These are phyloP conservation scores for Acanthaster planci DNA, from an alignment of 35 echinoderm and acorn worm species.

Conservation along the genomic window DNA sequence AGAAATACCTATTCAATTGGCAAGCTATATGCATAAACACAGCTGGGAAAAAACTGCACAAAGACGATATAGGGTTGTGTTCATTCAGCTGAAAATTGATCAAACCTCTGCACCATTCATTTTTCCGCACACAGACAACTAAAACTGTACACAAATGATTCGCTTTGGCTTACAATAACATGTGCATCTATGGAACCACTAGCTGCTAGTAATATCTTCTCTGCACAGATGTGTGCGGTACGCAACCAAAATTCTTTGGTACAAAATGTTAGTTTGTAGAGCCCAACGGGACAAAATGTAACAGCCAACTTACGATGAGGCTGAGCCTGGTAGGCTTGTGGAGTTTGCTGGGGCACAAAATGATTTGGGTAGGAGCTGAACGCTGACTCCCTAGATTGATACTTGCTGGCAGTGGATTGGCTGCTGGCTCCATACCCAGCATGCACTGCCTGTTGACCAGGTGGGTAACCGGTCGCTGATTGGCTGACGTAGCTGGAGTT, in stretches of 20 bases:
- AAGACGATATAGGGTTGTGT: background rate
- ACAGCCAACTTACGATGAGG: conserved; percentile 34
- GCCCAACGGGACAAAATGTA: background rate
- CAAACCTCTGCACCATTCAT: too few species aligned
- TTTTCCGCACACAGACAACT: too few species aligned
- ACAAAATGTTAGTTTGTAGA: background rate
- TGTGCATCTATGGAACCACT: too few species aligned
- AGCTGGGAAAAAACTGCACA: conserved; percentile 5
- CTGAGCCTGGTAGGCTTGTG: conserved; percentile 39
- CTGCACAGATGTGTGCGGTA: too few species aligned
- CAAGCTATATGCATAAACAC: too few species aligned
- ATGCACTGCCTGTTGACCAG: conserved; percentile 73
- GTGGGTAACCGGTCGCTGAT: conserved; percentile 55
- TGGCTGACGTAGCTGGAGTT: conserved; percentile 56
- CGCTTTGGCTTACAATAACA: too few species aligned
- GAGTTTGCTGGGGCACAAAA: conserved; percentile 19
- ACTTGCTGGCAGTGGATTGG: conserved; percentile 68
- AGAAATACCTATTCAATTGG: too few species aligned
- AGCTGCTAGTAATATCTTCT: too few species aligned
- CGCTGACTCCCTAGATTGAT: conserved; percentile 66
- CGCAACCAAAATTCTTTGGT: too few species aligned
- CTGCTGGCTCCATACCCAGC: conserved; percentile 52
- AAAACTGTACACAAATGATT: too few species aligned
- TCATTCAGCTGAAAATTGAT: background rate
- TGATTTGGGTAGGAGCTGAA: conserved; percentile 48